phyloP scores from a whole-genome alignment of 2,888 invertebrate species.

The Agriopis leucophaearia region DNA sequence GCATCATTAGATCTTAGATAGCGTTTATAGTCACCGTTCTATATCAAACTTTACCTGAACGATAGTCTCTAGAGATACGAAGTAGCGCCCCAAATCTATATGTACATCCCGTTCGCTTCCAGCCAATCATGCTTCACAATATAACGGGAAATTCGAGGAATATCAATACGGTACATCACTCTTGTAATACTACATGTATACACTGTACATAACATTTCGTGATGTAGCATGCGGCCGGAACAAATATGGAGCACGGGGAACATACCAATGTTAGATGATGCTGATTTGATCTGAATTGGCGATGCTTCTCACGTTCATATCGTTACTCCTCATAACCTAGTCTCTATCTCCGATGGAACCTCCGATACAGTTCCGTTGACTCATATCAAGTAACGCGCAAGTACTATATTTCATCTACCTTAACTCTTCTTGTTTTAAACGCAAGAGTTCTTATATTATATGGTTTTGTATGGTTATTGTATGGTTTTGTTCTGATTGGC shows the following conservation, averaged over 20 bases:
- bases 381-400: too few relatives aligned
- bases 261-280: neutral
- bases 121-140: slow-evolving; percentile 36
- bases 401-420: too few relatives aligned
- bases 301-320: slow-evolving; percentile 8
- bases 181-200: slow-evolving; percentile 1
- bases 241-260: slow-evolving; percentile 11
- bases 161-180: slow-evolving; percentile 31
- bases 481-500: too few relatives aligned
- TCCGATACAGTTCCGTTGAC: neutral
- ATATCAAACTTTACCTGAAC: neutral
- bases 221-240: slow-evolving; percentile 4
- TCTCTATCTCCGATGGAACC: neutral
- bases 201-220: neutral
- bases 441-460: too few relatives aligned
- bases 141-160: slow-evolving; percentile 25
- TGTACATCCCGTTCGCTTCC: slow-evolving; percentile 32
- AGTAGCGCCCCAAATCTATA: slow-evolving; percentile 33
- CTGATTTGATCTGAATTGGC: neutral
- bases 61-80: too few relatives aligned
- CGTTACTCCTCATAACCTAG: slow-evolving; percentile 5
- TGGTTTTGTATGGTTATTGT: too few relatives aligned
- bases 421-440: too few relatives aligned
- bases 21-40: neutral
- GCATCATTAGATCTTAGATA: too few relatives aligned